These are phyloP conservation scores for Tychaedon coryphoeus DNA, from an alignment of 2,113 vertebrate genomes.

Conservation along the genomic window DNA sequence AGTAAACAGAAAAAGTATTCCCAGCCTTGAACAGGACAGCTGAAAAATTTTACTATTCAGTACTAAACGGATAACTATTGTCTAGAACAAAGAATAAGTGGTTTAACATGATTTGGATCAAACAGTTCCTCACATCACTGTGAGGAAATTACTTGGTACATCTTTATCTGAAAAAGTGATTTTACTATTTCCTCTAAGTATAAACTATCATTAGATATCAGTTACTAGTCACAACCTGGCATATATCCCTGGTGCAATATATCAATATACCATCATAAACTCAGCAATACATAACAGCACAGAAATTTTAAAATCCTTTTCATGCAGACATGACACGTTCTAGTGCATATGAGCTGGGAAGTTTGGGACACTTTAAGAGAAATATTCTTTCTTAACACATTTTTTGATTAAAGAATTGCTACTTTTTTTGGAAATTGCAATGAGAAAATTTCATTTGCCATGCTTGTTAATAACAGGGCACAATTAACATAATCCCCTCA, in stretches of 20 bases:
- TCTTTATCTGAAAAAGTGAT: not conserved
- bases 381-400: not conserved
- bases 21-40: not conserved
- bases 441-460: not conserved
- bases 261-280: not conserved
- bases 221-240: not conserved
- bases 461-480: not conserved
- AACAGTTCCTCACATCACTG: not conserved
- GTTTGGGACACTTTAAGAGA: not conserved
- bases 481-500: not conserved
- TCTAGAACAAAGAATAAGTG: not conserved
- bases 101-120: not conserved
- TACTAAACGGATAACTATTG: not conserved
- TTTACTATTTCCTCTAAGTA: not conserved
- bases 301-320: not conserved
- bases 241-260: not conserved
- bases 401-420: not conserved
- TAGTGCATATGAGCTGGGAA: not conserved
- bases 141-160: not conserved
- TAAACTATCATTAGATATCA: not conserved
- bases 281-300: rapidly evolving
- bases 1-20: not conserved
- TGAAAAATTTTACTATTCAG: not conserved
- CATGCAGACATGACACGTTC: not conserved
- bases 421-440: not conserved